Conservation (phyloP, 2,113 vertebrate genomes). For the Campylorhamphus procurvoides region DNA sequence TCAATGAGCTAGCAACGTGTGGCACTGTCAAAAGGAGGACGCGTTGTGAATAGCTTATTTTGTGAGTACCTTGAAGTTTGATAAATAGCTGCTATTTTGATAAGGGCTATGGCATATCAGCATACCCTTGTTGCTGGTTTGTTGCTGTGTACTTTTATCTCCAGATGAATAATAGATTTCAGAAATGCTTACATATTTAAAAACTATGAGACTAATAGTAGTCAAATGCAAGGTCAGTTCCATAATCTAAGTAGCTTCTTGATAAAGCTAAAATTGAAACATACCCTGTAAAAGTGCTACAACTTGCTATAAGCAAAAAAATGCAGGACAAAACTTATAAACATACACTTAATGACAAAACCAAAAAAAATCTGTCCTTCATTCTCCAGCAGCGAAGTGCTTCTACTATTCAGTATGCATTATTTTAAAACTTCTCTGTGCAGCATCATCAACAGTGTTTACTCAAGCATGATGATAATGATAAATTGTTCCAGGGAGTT, state of each 20-base stretch:
- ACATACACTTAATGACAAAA: background rate
- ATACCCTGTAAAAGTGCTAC: background rate
- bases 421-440: background rate
- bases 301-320: background rate
- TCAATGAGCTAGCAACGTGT: background rate
- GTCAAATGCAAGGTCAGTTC: background rate
- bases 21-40: background rate
- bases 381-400: background rate
- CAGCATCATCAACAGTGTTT: conserved; percentile 18
- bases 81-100: background rate
- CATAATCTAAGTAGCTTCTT: background rate
- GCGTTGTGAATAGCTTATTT: background rate
- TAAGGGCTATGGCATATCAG: background rate
- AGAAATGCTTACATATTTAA: background rate
- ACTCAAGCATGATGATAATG: conserved; percentile 7
- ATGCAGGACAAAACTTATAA: background rate
- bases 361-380: background rate
- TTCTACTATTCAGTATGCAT: background rate
- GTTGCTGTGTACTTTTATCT: background rate
- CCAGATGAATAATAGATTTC: background rate
- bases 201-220: background rate
- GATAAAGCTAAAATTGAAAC: background rate
- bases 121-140: background rate
- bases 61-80: background rate
- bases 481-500: conserved; percentile 8